phyloP scores from a whole-genome alignment of 2,797 vertebrate species.

The Gallinago stenura region DNA sequence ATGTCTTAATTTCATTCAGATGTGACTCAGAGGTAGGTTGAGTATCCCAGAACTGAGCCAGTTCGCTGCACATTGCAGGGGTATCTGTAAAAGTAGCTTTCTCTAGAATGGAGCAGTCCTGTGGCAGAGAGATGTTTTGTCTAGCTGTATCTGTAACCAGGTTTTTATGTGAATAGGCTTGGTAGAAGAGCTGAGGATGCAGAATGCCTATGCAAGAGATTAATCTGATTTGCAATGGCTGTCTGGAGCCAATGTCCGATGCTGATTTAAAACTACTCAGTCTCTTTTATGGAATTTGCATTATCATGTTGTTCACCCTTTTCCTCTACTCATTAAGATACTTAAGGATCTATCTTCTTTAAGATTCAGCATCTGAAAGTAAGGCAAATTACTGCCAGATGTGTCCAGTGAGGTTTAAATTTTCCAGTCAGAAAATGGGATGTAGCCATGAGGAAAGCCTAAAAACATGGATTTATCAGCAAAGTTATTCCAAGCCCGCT shows the following conservation, averaged over 20 bases:
- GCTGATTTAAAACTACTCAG: not conserved
- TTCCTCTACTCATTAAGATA: not conserved
- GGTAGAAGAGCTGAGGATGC: not conserved
- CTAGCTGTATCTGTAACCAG: not conserved
- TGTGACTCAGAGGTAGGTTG: not conserved
- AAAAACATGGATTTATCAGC: not conserved
- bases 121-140: not conserved
- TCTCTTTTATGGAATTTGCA: not conserved
- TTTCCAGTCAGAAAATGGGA: not conserved
- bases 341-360: not conserved
- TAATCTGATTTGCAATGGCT: not conserved
- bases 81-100: not conserved
- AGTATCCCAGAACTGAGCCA: not conserved
- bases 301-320: not conserved
- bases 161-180: not conserved
- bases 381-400: not conserved
- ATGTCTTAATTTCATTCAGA: not conserved
- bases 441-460: not conserved
- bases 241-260: not conserved
- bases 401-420: not conserved
- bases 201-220: not conserved
- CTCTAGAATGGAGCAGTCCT: not conserved
- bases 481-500: not conserved
- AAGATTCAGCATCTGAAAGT: not conserved
- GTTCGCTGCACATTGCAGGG: not conserved